A percentile compares a stretch with the other conserved stretches of the same genome.
Evolutionary conservation across 2,888 invertebrate genomes (phyloP).

Genomic region (Drosophila antonietae): DNA sequence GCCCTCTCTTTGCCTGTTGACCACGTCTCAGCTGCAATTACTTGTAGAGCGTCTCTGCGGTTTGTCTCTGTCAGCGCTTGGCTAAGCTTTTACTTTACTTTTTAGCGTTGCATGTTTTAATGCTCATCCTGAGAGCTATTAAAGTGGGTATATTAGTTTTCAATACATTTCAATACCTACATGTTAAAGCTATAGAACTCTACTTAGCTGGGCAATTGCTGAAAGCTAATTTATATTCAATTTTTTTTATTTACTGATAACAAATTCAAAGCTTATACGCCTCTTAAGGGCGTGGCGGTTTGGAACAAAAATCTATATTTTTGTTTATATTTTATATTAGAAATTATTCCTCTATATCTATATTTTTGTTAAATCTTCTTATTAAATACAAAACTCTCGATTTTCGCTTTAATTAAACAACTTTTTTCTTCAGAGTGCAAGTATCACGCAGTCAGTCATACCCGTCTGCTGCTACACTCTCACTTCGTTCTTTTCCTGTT

Average conservation of each 20-base stretch:
- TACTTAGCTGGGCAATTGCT: neutral
- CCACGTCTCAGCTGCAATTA: slow-evolving; percentile 31
- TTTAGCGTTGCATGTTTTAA: no score
- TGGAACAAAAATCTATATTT: neutral
- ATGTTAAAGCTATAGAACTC: neutral
- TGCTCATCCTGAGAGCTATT: neutral
- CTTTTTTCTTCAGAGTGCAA: neutral
- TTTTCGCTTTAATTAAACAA: neutral
- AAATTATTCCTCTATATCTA: no score
- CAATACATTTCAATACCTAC: neutral
- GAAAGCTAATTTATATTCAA: neutral
- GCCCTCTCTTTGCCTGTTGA: neutral
- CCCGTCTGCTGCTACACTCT: neutral
- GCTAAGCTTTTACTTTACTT: slow-evolving; percentile 1
- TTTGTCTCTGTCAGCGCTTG: slow-evolving; percentile 29
- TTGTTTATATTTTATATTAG: no score
- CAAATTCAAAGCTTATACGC: neutral
- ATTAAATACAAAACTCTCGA: neutral
- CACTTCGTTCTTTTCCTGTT: no score
- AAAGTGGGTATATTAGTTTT: neutral
- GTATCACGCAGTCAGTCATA: neutral
- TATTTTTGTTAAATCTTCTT: no score
- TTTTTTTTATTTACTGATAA: neutral
- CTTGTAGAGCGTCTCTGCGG: slow-evolving; percentile 38
- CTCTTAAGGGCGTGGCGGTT: no score